Conservation (phyloP, 2,888 invertebrate species). For the Tinea semifulvella region DNA sequence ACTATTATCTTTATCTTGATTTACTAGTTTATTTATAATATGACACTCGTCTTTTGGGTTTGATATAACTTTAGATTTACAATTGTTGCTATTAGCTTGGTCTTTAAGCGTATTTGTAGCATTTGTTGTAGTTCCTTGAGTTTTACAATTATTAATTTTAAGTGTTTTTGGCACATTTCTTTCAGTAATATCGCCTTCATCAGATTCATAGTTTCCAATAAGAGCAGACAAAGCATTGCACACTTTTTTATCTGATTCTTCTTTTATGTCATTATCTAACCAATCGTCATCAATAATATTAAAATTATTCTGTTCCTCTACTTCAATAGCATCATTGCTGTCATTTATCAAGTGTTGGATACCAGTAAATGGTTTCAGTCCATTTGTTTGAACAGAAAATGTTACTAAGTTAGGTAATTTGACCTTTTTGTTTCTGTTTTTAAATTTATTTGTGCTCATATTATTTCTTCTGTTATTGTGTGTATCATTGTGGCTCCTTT, state of each 20-base stretch:
- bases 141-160: neutral
- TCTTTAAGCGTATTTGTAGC: too few species aligned
- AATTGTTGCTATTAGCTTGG: too few species aligned
- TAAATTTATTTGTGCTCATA: too few species aligned
- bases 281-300: constrained; percentile 48
- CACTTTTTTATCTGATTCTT: constrained; percentile 29
- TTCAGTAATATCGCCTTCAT: constrained; percentile 44
- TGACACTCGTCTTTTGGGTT: too few species aligned
- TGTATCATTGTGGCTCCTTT: too few species aligned
- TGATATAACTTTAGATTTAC: too few species aligned
- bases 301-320: constrained; percentile 23
- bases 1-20: too few species aligned
- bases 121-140: too few species aligned
- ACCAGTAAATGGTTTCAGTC: constrained; percentile 55
- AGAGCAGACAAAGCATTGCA: constrained; percentile 66
- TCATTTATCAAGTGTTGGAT: constrained; percentile 38
- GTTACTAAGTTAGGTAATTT: neutral
- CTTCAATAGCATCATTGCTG: constrained; percentile 23
- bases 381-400: neutral
- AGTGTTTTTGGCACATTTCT: too few species aligned
- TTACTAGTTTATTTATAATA: too few species aligned
- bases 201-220: constrained; percentile 66
- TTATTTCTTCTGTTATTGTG: too few species aligned
- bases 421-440: too few species aligned
- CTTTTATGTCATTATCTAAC: constrained; percentile 16